Conservation (phyloP, 30 jellyfish, hydroid and myxozoan species). For the Aurelia aurita complex sp. Pacific region DNA sequence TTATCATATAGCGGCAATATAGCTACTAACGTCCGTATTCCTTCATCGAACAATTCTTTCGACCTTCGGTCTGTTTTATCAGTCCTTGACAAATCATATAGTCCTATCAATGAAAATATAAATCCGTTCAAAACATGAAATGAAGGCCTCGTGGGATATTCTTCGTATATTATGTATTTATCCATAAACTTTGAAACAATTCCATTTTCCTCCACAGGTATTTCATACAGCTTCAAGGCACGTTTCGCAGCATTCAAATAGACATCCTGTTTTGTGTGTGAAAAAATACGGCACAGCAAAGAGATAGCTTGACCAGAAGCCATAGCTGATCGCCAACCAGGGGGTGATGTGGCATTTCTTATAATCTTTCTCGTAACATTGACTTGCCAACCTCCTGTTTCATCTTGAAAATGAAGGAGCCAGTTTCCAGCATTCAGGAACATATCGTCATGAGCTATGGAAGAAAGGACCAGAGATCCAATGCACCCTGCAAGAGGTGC, state of each 20-base stretch:
- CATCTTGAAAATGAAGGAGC: conserved; percentile 79
- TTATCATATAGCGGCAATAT: conserved; percentile 82
- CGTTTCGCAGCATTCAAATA: conserved; percentile 74
- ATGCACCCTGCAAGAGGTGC: conserved; percentile 16
- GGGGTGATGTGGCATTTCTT: conserved; percentile 30
- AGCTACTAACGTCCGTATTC: conserved; percentile 56
- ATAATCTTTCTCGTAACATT: conserved; percentile 74
- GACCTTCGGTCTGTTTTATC: conserved; percentile 20
- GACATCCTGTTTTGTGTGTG: conserved; percentile 51
- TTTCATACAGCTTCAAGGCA: conserved; percentile 65
- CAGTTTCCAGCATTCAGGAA: conserved; percentile 88
- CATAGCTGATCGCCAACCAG: conserved; percentile 97
- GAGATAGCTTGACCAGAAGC: conserved; percentile 98
- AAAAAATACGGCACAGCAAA: conserved; percentile 71
- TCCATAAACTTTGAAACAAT: conserved; percentile 69
- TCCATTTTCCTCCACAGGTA: conserved; percentile 66
- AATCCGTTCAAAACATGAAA: conserved; percentile 87
- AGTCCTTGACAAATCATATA: conserved; percentile 70
- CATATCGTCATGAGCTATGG: conserved; percentile 45
- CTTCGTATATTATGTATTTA: conserved; percentile 81
- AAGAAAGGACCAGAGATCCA: neutral
- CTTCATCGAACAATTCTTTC: conserved; percentile 53
- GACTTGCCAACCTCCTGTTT: conserved; percentile 89
- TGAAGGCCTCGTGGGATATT: conserved; percentile 86
- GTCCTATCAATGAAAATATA: conserved; percentile 87